phyloP scores from a whole-genome alignment of 2,888 invertebrate species.

The Leptopilina drosophilae region DNA sequence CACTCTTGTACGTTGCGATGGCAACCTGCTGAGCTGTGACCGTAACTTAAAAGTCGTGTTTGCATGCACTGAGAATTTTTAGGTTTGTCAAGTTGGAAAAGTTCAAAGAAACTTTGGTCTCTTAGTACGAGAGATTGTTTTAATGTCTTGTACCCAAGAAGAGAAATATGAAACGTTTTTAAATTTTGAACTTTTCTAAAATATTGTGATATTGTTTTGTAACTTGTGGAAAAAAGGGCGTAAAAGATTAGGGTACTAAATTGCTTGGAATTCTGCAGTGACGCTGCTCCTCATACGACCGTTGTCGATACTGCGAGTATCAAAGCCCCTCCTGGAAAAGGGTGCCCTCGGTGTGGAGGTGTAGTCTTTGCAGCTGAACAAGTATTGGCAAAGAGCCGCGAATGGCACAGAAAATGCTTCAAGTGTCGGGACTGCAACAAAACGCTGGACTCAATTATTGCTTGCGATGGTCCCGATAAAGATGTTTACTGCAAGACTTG shows the following conservation, averaged over 20 bases:
- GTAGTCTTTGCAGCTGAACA: slow-evolving; percentile 96
- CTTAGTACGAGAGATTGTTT: too few relatives aligned
- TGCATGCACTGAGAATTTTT: too few relatives aligned
- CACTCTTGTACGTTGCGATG: too few relatives aligned
- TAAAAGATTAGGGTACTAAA: neutral
- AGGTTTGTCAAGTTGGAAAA: neutral
- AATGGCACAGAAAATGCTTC: slow-evolving; percentile 96
- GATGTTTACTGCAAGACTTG: slow-evolving; percentile 98
- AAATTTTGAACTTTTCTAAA: too few relatives aligned
- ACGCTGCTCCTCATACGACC: slow-evolving; percentile 86
- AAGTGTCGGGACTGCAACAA: slow-evolving; percentile 95
- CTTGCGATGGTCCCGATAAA: slow-evolving; percentile 94
- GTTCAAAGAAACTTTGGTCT: neutral
- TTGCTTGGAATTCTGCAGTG: slow-evolving; percentile 77
- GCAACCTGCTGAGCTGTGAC: too few relatives aligned
- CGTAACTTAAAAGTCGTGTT: too few relatives aligned
- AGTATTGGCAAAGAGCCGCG: slow-evolving; percentile 92
- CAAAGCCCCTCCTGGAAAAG: slow-evolving; percentile 89
- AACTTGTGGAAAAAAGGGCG: too few relatives aligned
- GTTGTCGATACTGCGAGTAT: slow-evolving; percentile 89
- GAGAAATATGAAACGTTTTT: too few relatives aligned
- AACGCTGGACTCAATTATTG: slow-evolving; percentile 96
- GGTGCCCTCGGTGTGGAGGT: slow-evolving; percentile 93
- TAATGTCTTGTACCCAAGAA: too few relatives aligned
- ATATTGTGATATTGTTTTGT: too few relatives aligned